Percentiles rank a stretch among this genome's conserved stretches.
Conservation (phyloP, 1,140 invertebrate genomes). For the Drosophila bipectinata region DNA sequence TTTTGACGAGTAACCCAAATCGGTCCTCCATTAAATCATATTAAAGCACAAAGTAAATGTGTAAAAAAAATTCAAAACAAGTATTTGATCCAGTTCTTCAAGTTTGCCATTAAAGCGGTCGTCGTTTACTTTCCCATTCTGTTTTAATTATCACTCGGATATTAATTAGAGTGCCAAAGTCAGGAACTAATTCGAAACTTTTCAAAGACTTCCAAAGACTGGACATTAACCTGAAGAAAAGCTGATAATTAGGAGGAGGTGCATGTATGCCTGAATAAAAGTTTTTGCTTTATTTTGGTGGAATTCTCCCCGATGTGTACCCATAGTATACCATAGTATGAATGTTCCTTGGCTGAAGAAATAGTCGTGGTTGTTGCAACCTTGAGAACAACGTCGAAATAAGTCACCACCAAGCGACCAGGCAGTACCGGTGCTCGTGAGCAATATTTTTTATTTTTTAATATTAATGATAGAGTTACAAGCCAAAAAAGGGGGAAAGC, state of each 20-base stretch:
- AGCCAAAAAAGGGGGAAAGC: conserved; percentile 41
- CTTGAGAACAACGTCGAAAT: conserved; percentile 26
- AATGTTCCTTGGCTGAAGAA: background rate
- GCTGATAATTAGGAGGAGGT: conserved; percentile 52
- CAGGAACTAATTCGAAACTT: conserved; percentile 25
- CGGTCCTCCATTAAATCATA: conserved; percentile 5
- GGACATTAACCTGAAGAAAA: conserved; percentile 3
- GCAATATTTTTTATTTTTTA: conserved; percentile 12
- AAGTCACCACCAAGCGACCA: conserved; percentile 7
- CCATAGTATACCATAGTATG: background rate
- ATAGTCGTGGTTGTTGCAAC: conserved; percentile 12
- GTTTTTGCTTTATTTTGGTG: conserved; percentile 10
- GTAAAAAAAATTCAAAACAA: conserved; percentile 50
- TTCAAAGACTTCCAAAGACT: conserved; percentile 23
- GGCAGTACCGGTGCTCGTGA: background rate
- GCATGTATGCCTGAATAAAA: conserved; percentile 40
- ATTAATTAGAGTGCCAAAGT: conserved; percentile 35
- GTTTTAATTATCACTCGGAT: conserved; percentile 62
- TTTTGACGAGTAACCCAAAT: background rate
- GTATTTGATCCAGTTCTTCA: conserved; percentile 16
- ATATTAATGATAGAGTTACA: conserved; percentile 19
- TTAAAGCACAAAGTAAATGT: conserved; percentile 2
- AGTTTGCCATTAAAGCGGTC: conserved; percentile 12
- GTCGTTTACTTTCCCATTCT: conserved; percentile 63
- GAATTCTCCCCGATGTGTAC: background rate